phyloP scores from a whole-genome alignment of 2,888 invertebrate species.

The Leptodirus hochenwartii region DNA sequence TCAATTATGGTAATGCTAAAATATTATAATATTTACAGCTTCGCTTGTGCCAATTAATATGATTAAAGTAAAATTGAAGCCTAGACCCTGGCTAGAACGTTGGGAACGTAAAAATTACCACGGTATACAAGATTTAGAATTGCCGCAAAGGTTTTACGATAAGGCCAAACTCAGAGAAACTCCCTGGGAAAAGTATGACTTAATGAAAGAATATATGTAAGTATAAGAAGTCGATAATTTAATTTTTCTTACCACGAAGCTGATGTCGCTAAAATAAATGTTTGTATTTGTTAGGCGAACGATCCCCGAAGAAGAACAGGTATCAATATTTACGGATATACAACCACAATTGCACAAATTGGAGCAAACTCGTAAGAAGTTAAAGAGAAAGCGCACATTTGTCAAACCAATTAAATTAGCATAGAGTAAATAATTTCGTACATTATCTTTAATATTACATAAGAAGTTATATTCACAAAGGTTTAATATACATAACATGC shows the following conservation, averaged over 20 bases:
- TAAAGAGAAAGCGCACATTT: conserved; percentile 42
- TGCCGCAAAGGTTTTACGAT: conserved; percentile 21
- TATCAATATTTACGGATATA: conserved; percentile 69
- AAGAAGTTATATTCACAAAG: background rate
- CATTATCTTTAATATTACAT: background rate
- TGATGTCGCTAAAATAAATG: conserved; percentile 6
- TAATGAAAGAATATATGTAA: conserved; percentile 83
- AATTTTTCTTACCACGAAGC: background rate
- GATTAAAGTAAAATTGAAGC: conserved; percentile 47
- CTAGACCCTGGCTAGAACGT: conserved; percentile 76
- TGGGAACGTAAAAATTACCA: conserved; percentile 70
- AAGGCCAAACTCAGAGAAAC: conserved; percentile 39
- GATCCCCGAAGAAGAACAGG: conserved; percentile 77
- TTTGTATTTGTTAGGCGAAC: conserved; percentile 39
- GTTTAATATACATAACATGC: no score
- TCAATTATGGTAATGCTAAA: no score
- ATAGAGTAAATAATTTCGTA: conserved; percentile 17
- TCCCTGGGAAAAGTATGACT: conserved; percentile 80
- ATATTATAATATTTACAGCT: no score
- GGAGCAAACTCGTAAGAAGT: conserved; percentile 42
- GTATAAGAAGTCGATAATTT: conserved; percentile 11
- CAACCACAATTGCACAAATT: conserved; percentile 53
- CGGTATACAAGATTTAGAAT: conserved; percentile 36
- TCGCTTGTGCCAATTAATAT: conserved; percentile 23
- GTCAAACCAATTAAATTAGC: conserved; percentile 36